Conservation (phyloP, 2,888 invertebrate genomes). For the Lasioglossum figueresi region DNA sequence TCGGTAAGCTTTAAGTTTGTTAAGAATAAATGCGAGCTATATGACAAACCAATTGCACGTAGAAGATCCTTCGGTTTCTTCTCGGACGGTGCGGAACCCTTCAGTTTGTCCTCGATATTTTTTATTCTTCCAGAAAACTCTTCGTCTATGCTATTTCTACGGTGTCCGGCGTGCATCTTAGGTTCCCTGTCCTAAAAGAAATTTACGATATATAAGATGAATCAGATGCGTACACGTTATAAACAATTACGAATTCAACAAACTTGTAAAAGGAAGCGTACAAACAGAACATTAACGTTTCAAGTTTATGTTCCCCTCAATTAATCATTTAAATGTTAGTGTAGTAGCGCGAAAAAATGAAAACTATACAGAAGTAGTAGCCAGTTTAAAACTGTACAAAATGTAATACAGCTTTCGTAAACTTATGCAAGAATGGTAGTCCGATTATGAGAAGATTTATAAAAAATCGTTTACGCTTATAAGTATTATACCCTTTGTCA, state of each 20-base stretch:
- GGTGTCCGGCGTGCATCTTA: conserved; percentile 82
- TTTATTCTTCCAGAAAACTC: conserved; percentile 88
- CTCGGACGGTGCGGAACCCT: conserved; percentile 86
- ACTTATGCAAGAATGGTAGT: not conserved
- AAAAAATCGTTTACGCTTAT: conserved; percentile 6
- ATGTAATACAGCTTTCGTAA: not conserved
- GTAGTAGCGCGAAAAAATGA: conserved; percentile 14
- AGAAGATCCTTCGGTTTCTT: conserved; percentile 94
- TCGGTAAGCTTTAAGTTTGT: no score
- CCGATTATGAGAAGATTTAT: conserved; percentile 4
- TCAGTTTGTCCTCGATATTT: conserved; percentile 92
- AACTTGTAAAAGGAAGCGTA: conserved; percentile 33
- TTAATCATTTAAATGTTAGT: conserved; percentile 34
- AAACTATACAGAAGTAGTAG: conserved; percentile 12
- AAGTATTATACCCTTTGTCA: not conserved
- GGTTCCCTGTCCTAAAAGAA: conserved; percentile 83
- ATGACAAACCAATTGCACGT: conserved; percentile 89
- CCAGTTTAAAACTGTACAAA: not conserved
- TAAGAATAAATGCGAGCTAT: not conserved
- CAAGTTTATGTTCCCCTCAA: not conserved
- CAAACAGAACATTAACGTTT: conserved; percentile 26
- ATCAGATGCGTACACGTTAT: not conserved
- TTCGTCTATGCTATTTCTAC: conserved; percentile 84
- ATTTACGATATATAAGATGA: conserved; percentile 33
- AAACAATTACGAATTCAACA: conserved; percentile 40